These are phyloP conservation scores for Drosophila subsilvestris DNA, from an alignment of 2,888 invertebrate genomes.

Conservation along the genomic window DNA sequence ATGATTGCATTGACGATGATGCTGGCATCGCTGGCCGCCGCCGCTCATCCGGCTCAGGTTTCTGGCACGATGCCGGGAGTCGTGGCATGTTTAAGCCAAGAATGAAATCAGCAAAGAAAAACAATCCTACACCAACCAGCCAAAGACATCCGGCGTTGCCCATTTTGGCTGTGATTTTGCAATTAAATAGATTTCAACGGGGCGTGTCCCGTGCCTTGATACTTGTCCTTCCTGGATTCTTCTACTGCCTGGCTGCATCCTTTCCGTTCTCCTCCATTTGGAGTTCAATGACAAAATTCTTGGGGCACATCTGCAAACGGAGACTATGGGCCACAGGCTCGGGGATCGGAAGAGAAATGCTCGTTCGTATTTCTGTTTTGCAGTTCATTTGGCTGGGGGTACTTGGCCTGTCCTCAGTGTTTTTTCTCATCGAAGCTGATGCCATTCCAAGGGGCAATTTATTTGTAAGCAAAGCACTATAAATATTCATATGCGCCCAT, in stretches of 20 bases:
- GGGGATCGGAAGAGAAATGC: too few species aligned
- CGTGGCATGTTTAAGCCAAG: slow-evolving; percentile 53
- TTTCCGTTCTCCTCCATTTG: slow-evolving; percentile 26
- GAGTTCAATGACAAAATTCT: slow-evolving; percentile 75
- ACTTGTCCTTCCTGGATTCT: background rate
- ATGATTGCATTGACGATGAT: slow-evolving; percentile 66
- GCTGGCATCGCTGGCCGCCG: slow-evolving; percentile 55
- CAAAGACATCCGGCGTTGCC: slow-evolving; percentile 35
- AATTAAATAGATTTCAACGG: slow-evolving; percentile 73
- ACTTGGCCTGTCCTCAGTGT: background rate
- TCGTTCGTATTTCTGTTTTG: slow-evolving; percentile 51
- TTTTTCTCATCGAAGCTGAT: slow-evolving; percentile 13
- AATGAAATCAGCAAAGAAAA: slow-evolving; percentile 63
- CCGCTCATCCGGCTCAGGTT: slow-evolving; percentile 73
- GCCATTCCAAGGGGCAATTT: slow-evolving; percentile 31
- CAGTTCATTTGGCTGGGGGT: slow-evolving; percentile 65
- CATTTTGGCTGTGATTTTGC: slow-evolving; percentile 77
- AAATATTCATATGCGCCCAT: slow-evolving; percentile 47
- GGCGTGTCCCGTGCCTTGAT: slow-evolving; percentile 13
- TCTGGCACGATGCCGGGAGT: slow-evolving; percentile 58
- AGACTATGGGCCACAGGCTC: slow-evolving; percentile 5
- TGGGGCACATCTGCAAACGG: slow-evolving; percentile 57
- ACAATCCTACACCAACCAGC: slow-evolving; percentile 59
- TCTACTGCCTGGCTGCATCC: slow-evolving; percentile 26
- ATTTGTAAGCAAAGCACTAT: slow-evolving; percentile 45